Evolutionary conservation across 1,140 invertebrate species (phyloP).

Genomic region (Battus philenor): DNA sequence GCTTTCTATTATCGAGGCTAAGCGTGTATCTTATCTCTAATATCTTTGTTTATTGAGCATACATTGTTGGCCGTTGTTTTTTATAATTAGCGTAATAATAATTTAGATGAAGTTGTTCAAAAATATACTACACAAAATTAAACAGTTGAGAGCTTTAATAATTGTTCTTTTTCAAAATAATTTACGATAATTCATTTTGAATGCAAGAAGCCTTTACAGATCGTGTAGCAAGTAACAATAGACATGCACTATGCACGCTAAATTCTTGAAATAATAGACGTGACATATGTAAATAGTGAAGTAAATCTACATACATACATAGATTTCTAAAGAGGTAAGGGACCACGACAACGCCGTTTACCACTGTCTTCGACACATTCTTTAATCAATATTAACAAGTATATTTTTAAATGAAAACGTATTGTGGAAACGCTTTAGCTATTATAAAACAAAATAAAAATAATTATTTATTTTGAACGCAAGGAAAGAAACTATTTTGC

Average conservation of each 20-base stretch:
- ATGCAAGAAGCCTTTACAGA: neutral
- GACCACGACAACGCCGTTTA: conserved; percentile 22
- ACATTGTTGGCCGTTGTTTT: too few species aligned
- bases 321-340: conserved; percentile 21
- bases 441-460: neutral
- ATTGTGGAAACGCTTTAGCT: neutral
- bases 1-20: too few species aligned
- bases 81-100: too few species aligned
- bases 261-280: conserved; percentile 33
- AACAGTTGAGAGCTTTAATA: too few species aligned
- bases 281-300: conserved; percentile 28
- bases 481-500: neutral
- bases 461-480: neutral
- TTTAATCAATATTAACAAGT: neutral
- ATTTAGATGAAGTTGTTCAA: too few species aligned
- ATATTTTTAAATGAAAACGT: too few species aligned
- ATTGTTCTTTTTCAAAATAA: too few species aligned
- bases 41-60: too few species aligned
- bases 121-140: too few species aligned
- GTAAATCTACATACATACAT: conserved; percentile 32
- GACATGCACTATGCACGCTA: conserved; percentile 20
- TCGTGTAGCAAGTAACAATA: conserved; percentile 10
- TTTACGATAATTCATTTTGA: too few species aligned
- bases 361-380: conserved; percentile 17
- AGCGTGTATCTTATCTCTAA: too few species aligned